Conservation (phyloP, 2,113 vertebrate species). For the Myocastor coypus region DNA sequence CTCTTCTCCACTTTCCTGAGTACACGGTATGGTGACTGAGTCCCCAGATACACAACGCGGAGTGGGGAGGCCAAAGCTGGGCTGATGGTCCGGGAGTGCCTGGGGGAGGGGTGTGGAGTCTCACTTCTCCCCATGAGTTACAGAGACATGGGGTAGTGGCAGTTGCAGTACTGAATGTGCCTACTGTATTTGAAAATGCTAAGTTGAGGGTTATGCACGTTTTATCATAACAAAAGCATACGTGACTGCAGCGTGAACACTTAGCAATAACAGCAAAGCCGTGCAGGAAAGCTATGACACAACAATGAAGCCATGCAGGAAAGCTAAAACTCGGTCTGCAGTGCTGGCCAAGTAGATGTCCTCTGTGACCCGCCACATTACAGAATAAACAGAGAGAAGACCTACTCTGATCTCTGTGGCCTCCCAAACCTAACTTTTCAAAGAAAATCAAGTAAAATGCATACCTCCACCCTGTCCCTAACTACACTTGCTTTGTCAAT, state of each 20-base stretch:
- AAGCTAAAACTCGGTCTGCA: background rate
- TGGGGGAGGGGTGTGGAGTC: accelerated
- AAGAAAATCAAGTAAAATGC: background rate
- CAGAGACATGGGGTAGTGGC: accelerated
- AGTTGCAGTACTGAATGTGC: accelerated
- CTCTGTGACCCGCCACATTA: background rate
- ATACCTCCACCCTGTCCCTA: background rate
- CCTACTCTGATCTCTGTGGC: background rate
- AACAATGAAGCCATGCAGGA: background rate
- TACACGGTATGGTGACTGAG: background rate
- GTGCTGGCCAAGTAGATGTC: background rate
- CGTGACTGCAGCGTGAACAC: background rate
- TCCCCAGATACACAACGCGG: background rate
- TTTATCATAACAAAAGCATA: background rate
- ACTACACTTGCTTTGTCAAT: background rate
- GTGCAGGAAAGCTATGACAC: background rate
- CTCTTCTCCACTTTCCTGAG: background rate
- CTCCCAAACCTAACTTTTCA: background rate
- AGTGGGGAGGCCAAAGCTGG: background rate
- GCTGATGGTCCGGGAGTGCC: accelerated
- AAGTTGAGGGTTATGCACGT: background rate
- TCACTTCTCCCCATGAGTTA: background rate
- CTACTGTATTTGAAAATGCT: background rate
- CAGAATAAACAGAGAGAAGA: background rate
- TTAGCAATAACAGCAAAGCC: background rate